Evolutionary conservation across 2,888 invertebrate species (phyloP).

Genomic region (Netelia virgata): DNA sequence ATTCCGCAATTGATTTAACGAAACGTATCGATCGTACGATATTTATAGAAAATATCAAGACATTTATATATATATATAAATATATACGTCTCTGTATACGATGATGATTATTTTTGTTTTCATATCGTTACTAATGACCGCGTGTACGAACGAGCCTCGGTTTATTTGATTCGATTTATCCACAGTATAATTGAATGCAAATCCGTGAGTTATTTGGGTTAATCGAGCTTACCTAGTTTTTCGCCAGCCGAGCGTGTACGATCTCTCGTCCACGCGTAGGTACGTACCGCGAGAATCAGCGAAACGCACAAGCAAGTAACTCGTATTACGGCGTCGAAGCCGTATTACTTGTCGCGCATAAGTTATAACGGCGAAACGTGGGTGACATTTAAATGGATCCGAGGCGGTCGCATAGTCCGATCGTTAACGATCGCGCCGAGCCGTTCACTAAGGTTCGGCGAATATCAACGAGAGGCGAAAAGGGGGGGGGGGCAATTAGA

Average conservation of each 20-base stretch:
- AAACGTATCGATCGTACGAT: not conserved
- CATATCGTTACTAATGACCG: not conserved
- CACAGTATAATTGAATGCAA: constrained; percentile 25
- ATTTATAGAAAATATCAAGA: too few relatives aligned
- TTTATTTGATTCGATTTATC: constrained; percentile 11
- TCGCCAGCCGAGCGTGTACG: constrained; percentile 15
- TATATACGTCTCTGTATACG: not conserved
- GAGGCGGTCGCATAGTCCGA: constrained; percentile 11
- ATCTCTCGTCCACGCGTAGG: constrained; percentile 15
- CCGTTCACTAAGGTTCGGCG: constrained; percentile 5
- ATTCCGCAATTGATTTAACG: not conserved
- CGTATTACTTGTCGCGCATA: constrained; percentile 44
- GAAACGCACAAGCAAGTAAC: not conserved
- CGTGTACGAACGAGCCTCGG: not conserved
- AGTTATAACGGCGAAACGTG: constrained; percentile 47
- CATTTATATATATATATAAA: not conserved
- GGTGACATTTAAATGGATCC: constrained; percentile 56
- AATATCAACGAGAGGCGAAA: not conserved
- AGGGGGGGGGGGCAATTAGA: not conserved
- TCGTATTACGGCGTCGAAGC: not conserved
- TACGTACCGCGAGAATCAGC: constrained; percentile 2
- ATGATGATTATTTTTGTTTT: not conserved
- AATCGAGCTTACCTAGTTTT: constrained; percentile 47
- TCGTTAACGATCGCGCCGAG: constrained; percentile 32
- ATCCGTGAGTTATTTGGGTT: constrained; percentile 41